Evolutionary conservation across 2,797 vertebrate genomes (phyloP), one percentile per base, ranked within the genome.

Genomic region (Anisognathus igniventris): DNA sequence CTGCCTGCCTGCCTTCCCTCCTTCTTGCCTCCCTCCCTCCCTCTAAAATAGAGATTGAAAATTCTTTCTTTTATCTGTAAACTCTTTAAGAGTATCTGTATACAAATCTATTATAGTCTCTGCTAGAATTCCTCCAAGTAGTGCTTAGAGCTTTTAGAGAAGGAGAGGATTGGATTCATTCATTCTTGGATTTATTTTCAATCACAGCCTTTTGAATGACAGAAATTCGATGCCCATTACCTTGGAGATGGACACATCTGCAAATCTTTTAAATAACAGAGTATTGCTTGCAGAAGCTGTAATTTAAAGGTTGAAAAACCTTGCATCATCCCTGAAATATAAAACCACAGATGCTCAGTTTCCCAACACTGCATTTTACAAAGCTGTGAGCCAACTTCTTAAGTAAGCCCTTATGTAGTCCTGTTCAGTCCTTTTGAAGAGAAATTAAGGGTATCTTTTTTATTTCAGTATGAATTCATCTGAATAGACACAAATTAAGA

Each of bases 271-370:
- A 77, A 79, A 61, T 97, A 94, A 86, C 53, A 85, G 58, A 68
- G 28, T 78, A 83, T 57, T 88, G 66, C 83, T 96, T 94, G 73
- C 84, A 83, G 60, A 95, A 95, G 68, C 58, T 94, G 44, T 72
- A 96, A 93, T 71, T 94, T 93, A 91, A 95, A 95, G 87, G 72
- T 56, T 84, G 72, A 90, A 86, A 91, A 88, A 78, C 77, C 92
- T 96, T 97, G 84, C 91, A 82, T 96, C 80, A 90, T 91, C 58
- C n/a, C 66, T 96, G 96, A 96, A 96, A 96, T 83, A 93, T 58
- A 95, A 96, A 93, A 75, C 90, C 90, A 86, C 57, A 83, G 64
- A 78, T 94, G 73, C 65, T 88, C 64, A 42, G 42, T 85, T 94
- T 94, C 68, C 35, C 83, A 96, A 82, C 19, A 76, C 15, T 80